Percentiles rank a stretch among this genome's conserved stretches.
Evolutionary conservation across 2,797 vertebrate genomes (phyloP).

Genomic region (Channallabes apus): DNA sequence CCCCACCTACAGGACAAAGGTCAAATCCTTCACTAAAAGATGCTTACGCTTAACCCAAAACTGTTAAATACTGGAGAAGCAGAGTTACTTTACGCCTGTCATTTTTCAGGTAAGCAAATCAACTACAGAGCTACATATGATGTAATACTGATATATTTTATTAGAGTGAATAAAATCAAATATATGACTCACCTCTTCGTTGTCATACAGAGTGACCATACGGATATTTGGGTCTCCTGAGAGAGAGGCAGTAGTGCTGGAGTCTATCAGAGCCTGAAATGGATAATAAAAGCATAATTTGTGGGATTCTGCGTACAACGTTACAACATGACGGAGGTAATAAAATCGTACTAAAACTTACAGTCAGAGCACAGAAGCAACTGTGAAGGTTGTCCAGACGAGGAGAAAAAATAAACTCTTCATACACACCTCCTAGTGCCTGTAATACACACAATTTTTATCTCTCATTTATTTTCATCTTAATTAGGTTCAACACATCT

Average conservation of each 20-base stretch:
- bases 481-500: not conserved
- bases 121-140: not conserved
- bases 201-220: constrained; percentile 90
- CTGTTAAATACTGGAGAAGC: not conserved
- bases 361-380: constrained; percentile 95
- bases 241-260: constrained; percentile 78
- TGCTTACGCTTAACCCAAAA: not conserved
- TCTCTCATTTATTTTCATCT: too few species aligned
- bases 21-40: not conserved
- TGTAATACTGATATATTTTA: not conserved
- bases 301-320: not conserved
- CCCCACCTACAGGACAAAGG: constrained; percentile 80
- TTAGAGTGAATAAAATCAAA: not conserved
- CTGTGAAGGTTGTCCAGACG: constrained; percentile 97
- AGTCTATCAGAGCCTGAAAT: constrained; percentile 83
- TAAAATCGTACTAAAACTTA: constrained; percentile 53
- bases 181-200: constrained; percentile 83
- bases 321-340: not conserved
- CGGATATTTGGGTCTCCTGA: constrained; percentile 83
- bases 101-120: too few species aligned
- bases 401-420: constrained; percentile 93
- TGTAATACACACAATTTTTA: constrained; percentile 61
- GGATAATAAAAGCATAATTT: constrained; percentile 1
- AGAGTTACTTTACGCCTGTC: not conserved
- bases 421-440: constrained; percentile 86